A percentile compares a stretch with the other conserved stretches of the same genome.
Evolutionary conservation across 2,888 invertebrate genomes (phyloP).

Genomic region (Odontocolon sp.): DNA sequence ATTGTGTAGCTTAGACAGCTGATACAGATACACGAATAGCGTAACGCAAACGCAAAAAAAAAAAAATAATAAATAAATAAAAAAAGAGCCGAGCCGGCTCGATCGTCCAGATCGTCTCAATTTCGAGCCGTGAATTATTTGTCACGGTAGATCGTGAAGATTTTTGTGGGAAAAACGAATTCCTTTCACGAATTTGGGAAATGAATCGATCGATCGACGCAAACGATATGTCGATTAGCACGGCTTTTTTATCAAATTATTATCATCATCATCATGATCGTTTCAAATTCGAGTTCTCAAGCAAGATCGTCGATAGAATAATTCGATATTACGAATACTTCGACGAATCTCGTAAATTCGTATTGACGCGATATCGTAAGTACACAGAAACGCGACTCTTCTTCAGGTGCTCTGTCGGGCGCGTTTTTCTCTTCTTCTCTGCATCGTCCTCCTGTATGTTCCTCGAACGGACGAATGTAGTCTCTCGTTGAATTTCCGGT

Average conservation of each 20-base stretch:
- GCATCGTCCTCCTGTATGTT: neutral
- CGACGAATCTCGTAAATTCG: conserved; percentile 42
- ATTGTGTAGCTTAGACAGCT: conserved; percentile 29
- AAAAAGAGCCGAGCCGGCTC: neutral
- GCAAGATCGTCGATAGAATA: neutral
- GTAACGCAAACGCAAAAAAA: conserved; percentile 24
- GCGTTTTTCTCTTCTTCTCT: neutral
- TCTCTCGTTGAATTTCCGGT: conserved; percentile 13
- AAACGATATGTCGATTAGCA: neutral
- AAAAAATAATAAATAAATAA: too few relatives aligned
- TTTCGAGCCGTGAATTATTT: conserved; percentile 41
- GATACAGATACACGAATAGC: conserved; percentile 64
- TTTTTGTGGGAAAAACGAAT: neutral
- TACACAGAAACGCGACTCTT: conserved; percentile 42
- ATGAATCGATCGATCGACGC: conserved; percentile 44
- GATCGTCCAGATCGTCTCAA: conserved; percentile 44
- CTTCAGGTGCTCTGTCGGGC: conserved; percentile 14
- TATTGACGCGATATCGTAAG: conserved; percentile 51
- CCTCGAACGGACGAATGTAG: neutral
- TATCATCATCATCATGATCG: conserved; percentile 13
- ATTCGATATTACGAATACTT: neutral
- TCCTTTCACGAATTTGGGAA: conserved; percentile 48
- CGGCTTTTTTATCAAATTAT: conserved; percentile 7
- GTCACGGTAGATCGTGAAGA: neutral
- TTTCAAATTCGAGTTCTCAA: conserved; percentile 20